These are phyloP conservation scores for Mythimna impura DNA, from an alignment of 2,888 invertebrate species.

Conservation along the genomic window DNA sequence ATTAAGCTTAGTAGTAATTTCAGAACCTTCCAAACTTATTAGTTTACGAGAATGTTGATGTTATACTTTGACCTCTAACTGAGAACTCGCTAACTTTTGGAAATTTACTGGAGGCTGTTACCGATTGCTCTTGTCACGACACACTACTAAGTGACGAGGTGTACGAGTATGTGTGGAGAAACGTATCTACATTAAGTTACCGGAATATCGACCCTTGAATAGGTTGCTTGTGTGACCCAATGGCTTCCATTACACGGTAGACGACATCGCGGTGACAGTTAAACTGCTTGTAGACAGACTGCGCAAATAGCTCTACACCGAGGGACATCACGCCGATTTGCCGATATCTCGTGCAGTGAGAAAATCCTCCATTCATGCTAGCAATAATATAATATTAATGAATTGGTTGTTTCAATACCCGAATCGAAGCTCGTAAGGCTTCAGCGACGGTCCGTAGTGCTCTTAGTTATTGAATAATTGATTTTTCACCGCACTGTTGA, in stretches of 20 bases:
- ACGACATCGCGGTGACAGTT: neutral
- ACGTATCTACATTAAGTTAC: no score
- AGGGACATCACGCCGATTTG: neutral
- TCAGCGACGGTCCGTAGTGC: neutral
- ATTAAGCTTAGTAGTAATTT: neutral
- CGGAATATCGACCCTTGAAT: neutral
- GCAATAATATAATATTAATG: neutral
- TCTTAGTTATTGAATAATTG: constrained; percentile 12
- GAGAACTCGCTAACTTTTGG: neutral
- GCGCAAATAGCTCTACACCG: neutral
- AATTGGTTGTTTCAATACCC: neutral
- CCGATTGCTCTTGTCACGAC: constrained; percentile 5
- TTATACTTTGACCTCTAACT: constrained; percentile 5
- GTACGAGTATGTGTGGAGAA: neutral
- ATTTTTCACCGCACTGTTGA: neutral
- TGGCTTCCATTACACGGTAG: neutral
- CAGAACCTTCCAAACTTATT: neutral
- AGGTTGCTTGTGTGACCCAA: no score
- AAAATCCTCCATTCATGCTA: neutral
- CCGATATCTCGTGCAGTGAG: neutral
- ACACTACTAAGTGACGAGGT: neutral
- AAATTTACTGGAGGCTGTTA: neutral
- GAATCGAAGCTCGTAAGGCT: neutral
- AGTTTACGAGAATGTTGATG: neutral
- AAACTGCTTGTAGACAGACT: neutral